A percentile compares a stretch with the other conserved stretches of the same genome.
Conservation (phyloP, 2,113 vertebrate species). For the Chrysemys picta region DNA sequence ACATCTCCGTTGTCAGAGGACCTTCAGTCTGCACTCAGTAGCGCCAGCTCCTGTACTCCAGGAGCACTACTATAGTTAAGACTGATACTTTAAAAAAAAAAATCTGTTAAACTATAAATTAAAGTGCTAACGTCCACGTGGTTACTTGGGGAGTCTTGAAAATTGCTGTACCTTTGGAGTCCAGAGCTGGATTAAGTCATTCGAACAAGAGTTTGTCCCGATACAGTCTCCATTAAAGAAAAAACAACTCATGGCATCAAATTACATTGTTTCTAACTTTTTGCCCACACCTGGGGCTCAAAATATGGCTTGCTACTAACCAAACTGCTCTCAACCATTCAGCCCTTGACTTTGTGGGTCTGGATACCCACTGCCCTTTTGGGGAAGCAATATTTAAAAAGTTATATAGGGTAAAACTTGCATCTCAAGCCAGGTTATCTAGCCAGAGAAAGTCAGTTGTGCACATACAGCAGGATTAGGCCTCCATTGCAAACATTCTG, state of each 20-base stretch:
- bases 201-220: neutral
- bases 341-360: neutral
- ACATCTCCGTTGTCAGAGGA: neutral
- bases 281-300: neutral
- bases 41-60: neutral
- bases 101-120: neutral
- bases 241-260: neutral
- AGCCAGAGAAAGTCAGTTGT: too few species aligned
- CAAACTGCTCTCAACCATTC: neutral
- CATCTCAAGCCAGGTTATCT: neutral
- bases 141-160: neutral
- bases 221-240: neutral
- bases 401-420: neutral
- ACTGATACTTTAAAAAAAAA: neutral
- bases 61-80: neutral
- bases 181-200: neutral
- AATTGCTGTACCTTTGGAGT: rapidly evolving
- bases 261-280: neutral
- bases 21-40: neutral
- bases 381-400: neutral
- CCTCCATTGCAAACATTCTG: neutral
- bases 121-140: neutral
- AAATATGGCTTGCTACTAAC: neutral
- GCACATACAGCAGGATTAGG: neutral
- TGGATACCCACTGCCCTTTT: neutral